Base-by-base conservation (phyloP, 2,113 vertebrate genomes). In the Nyctibius bracteatus region DNA sequence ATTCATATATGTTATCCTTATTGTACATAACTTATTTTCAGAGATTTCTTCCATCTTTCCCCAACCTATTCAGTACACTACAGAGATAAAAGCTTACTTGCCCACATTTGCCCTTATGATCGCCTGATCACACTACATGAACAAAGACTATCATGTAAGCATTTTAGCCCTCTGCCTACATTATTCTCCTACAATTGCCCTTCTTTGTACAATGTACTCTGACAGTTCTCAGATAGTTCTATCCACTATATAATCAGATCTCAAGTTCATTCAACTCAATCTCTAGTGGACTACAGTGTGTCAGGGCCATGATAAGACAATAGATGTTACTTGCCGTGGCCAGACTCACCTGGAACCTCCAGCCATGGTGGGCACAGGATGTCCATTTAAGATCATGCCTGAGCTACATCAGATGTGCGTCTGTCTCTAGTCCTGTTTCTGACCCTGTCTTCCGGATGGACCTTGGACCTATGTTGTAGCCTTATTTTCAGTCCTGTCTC, bases 381-480 rank as follows among this genome's bases (percentile, higher is more conserved):
- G 49, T 59, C 24, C 44, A 5, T 6, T 27, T 75, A 62, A 75
- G 58, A 55, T 75, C 57, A 14, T 22, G 8, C 44, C 33, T 52
- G 58, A 94, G 47, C 12, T 86, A 31, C 0, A 0, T 19, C 9
- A 6, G 25, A 14, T 12, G 2, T 28, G 21, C 0, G 0, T 35
- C 37, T 77, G 27, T 28, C 27, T 46, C 44, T 28, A 14, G 14
- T 28, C 33, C 8, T 63, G 19, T 46, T 12, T 80, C 23, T 75
- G 71, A 3, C 9, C 3, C 4, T 6, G 4, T 37, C 28, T 65
- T 55, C 83, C 68, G 49, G 12, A 46, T 35, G 16, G 43, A 51
- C 43, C 31, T 88, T 21, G 18, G 39, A 47, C 14, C 4, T 57
- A 3, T 20, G 5, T 6, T 41, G 25, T 33, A 51, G 24, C 16